These are phyloP conservation scores for Neosilurus hyrtlii DNA, from an alignment of 2,797 vertebrate species.

Conservation along the genomic window DNA sequence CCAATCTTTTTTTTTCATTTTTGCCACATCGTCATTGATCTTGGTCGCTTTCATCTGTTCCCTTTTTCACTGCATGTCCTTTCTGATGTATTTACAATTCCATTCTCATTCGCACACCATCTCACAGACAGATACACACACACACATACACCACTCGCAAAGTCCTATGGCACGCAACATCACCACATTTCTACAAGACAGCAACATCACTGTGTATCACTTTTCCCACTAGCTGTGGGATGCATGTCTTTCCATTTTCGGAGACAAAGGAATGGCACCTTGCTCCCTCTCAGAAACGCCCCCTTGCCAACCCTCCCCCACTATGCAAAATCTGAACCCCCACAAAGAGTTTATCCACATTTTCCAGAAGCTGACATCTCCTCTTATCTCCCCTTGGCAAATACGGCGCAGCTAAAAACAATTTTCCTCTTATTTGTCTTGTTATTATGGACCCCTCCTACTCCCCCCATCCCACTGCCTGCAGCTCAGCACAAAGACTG, in stretches of 20 bases:
- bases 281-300: slow-evolving; percentile 43
- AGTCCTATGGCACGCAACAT: slow-evolving; percentile 16
- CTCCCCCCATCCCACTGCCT: slow-evolving; percentile 49
- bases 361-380: slow-evolving; percentile 73
- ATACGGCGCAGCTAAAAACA: slow-evolving; percentile 76
- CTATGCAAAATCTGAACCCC: slow-evolving; percentile 51
- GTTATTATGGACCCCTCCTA: slow-evolving; percentile 61
- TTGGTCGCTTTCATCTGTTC: slow-evolving; percentile 30
- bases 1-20: slow-evolving; percentile 30
- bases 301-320: slow-evolving; percentile 57
- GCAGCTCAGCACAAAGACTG: slow-evolving; percentile 48
- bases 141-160: neutral
- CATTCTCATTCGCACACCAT: slow-evolving; percentile 23
- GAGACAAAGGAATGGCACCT: slow-evolving; percentile 50
- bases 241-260: slow-evolving; percentile 40
- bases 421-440: slow-evolving; percentile 74
- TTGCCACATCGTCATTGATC: slow-evolving; percentile 18
- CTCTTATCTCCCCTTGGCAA: slow-evolving; percentile 77
- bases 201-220: slow-evolving; percentile 30
- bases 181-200: slow-evolving; percentile 12
- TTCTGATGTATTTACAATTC: slow-evolving; percentile 33
- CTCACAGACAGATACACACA: slow-evolving; percentile 1
- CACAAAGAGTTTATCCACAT: slow-evolving; percentile 67
- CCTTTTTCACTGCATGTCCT: slow-evolving; percentile 17
- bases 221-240: slow-evolving; percentile 39